Evolutionary conservation across 1,140 invertebrate species (phyloP).

Genomic region (Solenopsis fugax): DNA sequence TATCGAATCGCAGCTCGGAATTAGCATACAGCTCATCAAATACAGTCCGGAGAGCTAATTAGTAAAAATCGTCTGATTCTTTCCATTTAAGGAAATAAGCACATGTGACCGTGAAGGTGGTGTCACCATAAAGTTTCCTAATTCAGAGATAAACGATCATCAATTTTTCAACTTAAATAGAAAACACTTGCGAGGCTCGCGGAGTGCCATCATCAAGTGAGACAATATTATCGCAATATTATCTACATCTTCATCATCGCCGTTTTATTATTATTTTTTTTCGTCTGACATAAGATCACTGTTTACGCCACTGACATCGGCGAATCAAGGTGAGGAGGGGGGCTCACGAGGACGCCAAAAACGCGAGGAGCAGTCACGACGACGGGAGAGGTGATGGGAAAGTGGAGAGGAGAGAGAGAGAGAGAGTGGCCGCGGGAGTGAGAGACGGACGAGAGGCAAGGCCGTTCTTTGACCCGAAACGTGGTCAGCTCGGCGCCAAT

Average conservation of each 20-base stretch:
- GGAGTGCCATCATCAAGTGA: background rate
- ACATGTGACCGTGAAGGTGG: background rate
- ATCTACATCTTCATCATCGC: background rate
- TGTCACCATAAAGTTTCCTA: background rate
- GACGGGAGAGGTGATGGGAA: slow-evolving; percentile 22
- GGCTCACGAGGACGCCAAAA: slow-evolving; percentile 75
- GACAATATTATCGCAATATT: slow-evolving; percentile 13
- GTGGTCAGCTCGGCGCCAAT: slow-evolving; percentile 82
- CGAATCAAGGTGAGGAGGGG: slow-evolving; percentile 53
- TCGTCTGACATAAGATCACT: slow-evolving; percentile 1
- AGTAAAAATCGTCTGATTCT: background rate
- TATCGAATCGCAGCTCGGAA: background rate
- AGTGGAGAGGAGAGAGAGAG: slow-evolving; percentile 57
- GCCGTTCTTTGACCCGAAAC: slow-evolving; percentile 85
- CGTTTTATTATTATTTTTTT: background rate
- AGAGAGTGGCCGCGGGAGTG: slow-evolving; percentile 69
- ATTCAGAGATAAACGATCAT: background rate
- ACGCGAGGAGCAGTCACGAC: slow-evolving; percentile 17
- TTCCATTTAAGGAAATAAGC: background rate
- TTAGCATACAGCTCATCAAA: background rate
- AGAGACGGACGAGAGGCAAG: slow-evolving; percentile 82
- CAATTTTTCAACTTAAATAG: slow-evolving; percentile 3
- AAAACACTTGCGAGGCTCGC: background rate
- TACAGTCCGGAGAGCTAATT: background rate
- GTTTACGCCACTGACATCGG: slow-evolving; percentile 71